Base-by-base conservation (phyloP, 2,797 vertebrate genomes). In the Chelon labrosus region DNA sequence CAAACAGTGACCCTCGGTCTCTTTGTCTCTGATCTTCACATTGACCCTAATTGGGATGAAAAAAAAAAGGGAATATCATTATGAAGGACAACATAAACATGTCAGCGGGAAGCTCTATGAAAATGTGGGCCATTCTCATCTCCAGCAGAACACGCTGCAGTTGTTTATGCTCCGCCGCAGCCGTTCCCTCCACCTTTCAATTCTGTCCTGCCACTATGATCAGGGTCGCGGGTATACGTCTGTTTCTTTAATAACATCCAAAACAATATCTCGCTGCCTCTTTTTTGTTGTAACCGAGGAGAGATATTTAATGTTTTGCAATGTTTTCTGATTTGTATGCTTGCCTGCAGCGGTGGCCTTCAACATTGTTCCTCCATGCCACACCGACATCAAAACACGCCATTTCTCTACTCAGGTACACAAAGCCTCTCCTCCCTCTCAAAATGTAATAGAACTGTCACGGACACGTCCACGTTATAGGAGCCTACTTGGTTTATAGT, bases 171-270 rank as follows among this genome's bases (percentile, higher is more conserved):
- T 41, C 14, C 3, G 2, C 27, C 47, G 39, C 2, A 58, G 63
- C 42, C 75, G 57, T 68, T 71, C 73, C 71, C 68, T 60, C 35
- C 61, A 31, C 54, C 77, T 85, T 85, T 83, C 79, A 73, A 49
- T 88, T 85, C 73, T 71, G 50, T 85, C 95, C 93, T 87, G 76
- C 93, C 92, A 19, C 47, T 5, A 22, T 78, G 44, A 72, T 74
- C 65, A 44, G 78, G 78, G 79, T 85, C 85, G 87, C 10, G 35
- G 47, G n/a, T 70, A 57, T 44, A 41, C 59, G 5, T 63, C 37
- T 87, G 92, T 63, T 37, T 63, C 38, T 27, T 59, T 46, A 54
- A 54, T 85, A 72, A 65, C 68, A 81, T 78, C 83, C 75, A 12
- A 85, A 91, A 88, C 77, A 88, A 73, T 82, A 60, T 52, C 10